Base-by-base conservation (phyloP, 2,888 invertebrate species). In the Gari tellinella region DNA sequence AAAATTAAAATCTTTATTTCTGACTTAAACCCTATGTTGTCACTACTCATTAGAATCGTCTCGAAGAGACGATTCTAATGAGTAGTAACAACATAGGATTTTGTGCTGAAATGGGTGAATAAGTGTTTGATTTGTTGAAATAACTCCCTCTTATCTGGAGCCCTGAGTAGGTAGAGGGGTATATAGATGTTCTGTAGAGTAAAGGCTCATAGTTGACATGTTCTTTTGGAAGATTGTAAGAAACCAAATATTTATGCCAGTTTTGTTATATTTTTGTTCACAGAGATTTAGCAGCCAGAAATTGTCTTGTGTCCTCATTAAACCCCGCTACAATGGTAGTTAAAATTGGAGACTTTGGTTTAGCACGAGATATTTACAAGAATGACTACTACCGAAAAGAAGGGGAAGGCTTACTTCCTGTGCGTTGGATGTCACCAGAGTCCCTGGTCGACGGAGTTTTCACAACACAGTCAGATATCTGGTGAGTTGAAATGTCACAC, bases 341-440 rank as follows among this genome's bases (percentile, higher is more conserved):
- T n/a, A 98, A 98, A 93, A 97, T 98, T 64, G 99, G 98, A 0
- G 99, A 99, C 92, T 99, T 99, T 91, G 99, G 99, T 0, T 93
- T 99, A 10, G 98, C 99, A 0, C 94, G 99, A 75, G 99, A 99
- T 91, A 97, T 99, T 77, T 99, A 99, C 92, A 97, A 97, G 91
- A 98, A 97, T 89, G 99, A 99, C 91, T 99, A 99, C 90, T 99
- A 99, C 90, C 94, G 98, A 78, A 98, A 99, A 92, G 97, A 97
- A 92, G 96, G 97, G 1, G 94, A 94, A 93, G 96, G 98, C 0
- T 93, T 98, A 51, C 92, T 99, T 57, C 99, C 99, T 1, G 97
- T 99, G 0, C 94, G 98, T 45, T 99, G 99, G 99, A 99, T 99
- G 98, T 96, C 98, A 0, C 99, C 99, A 1, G 99, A 99, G 92